These are phyloP conservation scores for Marronus borbonicus DNA, from an alignment of 2,888 invertebrate species.

Conservation along the genomic window DNA sequence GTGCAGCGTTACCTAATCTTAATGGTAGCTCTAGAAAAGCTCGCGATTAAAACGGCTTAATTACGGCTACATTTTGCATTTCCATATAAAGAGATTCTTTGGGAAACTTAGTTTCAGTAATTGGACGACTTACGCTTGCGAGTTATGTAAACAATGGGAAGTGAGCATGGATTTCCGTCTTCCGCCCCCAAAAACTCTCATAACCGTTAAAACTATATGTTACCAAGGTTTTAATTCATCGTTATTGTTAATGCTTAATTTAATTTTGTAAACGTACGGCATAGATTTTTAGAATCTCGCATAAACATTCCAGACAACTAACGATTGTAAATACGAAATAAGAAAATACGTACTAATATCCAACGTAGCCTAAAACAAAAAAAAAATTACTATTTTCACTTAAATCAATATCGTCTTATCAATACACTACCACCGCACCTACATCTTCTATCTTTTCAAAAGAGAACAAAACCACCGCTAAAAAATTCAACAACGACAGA, in stretches of 20 bases:
- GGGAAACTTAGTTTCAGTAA: slow-evolving; percentile 11
- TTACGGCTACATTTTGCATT: slow-evolving; percentile 12
- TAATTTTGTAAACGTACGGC: too few species aligned
- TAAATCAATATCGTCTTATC: too few species aligned
- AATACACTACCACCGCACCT: not conserved
- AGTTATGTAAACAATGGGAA: slow-evolving; percentile 6
- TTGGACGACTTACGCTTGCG: slow-evolving; percentile 1
- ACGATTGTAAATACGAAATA: too few species aligned
- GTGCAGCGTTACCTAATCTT: slow-evolving; percentile 16
- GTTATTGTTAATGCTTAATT: too few species aligned
- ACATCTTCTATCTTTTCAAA: not conserved
- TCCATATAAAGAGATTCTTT: not conserved
- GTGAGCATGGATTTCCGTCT: not conserved
- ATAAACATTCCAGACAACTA: too few species aligned
- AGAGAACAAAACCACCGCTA: not conserved
- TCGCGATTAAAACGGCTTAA: slow-evolving; percentile 17
- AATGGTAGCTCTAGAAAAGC: slow-evolving; percentile 24
- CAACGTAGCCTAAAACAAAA: too few species aligned
- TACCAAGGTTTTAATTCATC: too few species aligned
- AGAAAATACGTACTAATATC: too few species aligned
- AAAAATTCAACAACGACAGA: not conserved
- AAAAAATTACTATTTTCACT: too few species aligned
- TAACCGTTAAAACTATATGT: not conserved
- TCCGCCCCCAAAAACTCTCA: not conserved
- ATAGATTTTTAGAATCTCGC: too few species aligned